Base-by-base conservation (phyloP, 2,797 vertebrate species). In the Cottoperca gobio region DNA sequence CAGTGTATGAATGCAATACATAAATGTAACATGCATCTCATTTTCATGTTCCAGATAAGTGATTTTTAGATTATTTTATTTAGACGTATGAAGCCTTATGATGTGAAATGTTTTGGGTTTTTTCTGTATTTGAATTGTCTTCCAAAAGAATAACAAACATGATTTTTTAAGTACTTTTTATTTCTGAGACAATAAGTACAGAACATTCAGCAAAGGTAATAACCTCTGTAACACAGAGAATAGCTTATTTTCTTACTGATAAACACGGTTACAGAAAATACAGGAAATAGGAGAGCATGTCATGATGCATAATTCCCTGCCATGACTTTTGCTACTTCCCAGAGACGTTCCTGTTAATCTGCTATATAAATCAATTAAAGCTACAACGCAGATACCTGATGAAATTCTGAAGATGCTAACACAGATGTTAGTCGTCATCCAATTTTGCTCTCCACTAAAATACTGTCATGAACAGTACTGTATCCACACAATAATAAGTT, bases 171-270 rank as follows among this genome's bases (percentile, higher is more conserved):
- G 37, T 86, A 54, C 16, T 65, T 85, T 94, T 93, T 88, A 85
- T 92, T 86, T 82, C 26, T 73, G 45, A 70, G 75, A 85, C 43
- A 84, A 65, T 54, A 68, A 71, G 8, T 78, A 89, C 82, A 84
- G 43, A 91, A 92, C 88, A 91, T 84, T 86, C 74, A 86, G 63
- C 28, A 72, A 49, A 76, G 31, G n/a, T 52, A 10, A 62, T 59
- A n/a, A 64, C 31, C 35, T 58, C 42, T 83, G 70, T 62, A 39
- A 35, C 62, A 77, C 70, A 85, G 71, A 87, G 37, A 73, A 59
- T 46, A 43, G 45, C 43, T 14, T 63, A 40, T 58, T 61, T 54
- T 54, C 14, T 84, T 24, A 65, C 49, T 61, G 45, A 64, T 62
- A 57, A 54, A 83, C 45, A 79, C 48, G 54, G 48, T 17, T 66